Base-by-base conservation (phyloP, 2,113 vertebrate genomes). In the Heteronetta atricapilla region DNA sequence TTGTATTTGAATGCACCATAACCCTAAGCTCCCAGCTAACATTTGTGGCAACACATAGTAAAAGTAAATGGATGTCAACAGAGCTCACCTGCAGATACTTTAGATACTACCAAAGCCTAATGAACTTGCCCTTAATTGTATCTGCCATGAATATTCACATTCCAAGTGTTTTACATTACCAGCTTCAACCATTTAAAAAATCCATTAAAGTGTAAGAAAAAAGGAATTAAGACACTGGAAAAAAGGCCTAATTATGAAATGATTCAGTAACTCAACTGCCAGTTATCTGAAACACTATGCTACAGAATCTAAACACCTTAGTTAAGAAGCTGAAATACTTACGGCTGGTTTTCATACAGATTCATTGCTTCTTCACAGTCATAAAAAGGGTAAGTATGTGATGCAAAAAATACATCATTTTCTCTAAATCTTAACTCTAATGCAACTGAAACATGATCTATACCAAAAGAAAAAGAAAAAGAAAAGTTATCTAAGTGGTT, bases 341-440 rank as follows among this genome's bases (percentile, higher is more conserved):
- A 99, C 99, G 99, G 99, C 42, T 98, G 98, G 93, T 99, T 99
- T 97, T 97, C 97, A 52, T 97, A 95, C 76, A 98, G 98, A 96
- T 98, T 98, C 96, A 98, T 98, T 13, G 99, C 98, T 8, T 98
- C 98, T 17, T 97, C 97, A 76, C 99, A 99, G 97, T 99, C 99
- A 59, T 99, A 99, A 97, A 99, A 99, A 59, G 98, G 98, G 87
- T 99, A 99, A 85, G 97, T 97, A 87, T 98, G 97, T 8, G 97
- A 98, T 1, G 98, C 98, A 94, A 99, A 98, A 95, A 98, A 98
- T 95, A 99, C 97, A 2, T 74, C 94, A 44, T 95, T 94, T 3
- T 96, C 95, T 68, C 92, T 96, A 93, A 98, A 97, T 10, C 97
- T 98, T 67, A 99, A 96, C 67, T 77, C 93, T 76, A 99, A 81